phyloP scores from a whole-genome alignment of 2,113 vertebrate species.

The Willisornis vidua region DNA sequence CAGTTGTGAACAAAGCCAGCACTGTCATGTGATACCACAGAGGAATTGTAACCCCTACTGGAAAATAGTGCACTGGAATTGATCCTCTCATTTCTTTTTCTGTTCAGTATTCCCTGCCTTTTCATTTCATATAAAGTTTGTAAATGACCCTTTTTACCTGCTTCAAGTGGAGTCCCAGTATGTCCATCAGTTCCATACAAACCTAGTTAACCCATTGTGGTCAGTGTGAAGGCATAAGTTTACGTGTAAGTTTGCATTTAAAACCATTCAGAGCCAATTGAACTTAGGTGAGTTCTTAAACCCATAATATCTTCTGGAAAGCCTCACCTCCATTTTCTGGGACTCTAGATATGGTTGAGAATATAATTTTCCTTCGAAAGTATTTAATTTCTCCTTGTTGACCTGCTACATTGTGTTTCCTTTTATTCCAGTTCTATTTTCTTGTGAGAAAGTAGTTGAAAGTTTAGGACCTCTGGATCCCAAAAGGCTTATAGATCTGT shows the following conservation, averaged over 20 bases:
- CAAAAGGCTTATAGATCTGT: background rate
- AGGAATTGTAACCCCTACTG: background rate
- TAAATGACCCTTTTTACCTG: background rate
- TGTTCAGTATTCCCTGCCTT: background rate
- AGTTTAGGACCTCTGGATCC: background rate
- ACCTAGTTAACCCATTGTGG: background rate
- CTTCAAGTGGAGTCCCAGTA: background rate
- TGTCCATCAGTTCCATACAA: background rate
- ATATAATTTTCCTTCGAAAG: background rate
- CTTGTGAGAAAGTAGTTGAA: background rate
- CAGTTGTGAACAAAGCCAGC: background rate
- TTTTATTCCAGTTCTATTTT: background rate
- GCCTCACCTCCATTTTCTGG: background rate
- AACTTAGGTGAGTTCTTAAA: background rate
- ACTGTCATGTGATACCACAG: background rate
- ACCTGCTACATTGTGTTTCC: background rate
- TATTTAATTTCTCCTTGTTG: background rate
- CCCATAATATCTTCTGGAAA: background rate
- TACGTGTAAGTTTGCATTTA: background rate
- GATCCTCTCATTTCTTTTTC: background rate
- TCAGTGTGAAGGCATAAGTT: background rate
- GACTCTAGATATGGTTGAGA: background rate
- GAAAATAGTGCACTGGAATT: background rate
- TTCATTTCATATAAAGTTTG: background rate
- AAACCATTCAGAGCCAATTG: background rate